Evolutionary conservation across 2,888 invertebrate genomes (phyloP).

Genomic region (Tetranychus piercei): DNA sequence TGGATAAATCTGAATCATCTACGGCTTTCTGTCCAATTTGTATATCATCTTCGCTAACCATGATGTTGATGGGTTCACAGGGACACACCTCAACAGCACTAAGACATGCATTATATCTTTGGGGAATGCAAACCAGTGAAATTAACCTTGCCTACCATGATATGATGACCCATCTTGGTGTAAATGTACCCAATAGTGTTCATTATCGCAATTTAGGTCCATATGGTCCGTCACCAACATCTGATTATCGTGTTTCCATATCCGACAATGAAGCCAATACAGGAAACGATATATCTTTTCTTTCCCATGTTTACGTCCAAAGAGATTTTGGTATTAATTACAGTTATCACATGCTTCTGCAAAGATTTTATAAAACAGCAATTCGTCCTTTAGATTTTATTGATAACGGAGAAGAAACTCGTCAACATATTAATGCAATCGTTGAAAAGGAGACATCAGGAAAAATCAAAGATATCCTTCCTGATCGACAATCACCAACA

Average conservation of each 20-base stretch:
- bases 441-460: conserved; percentile 24
- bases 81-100: conserved; percentile 24
- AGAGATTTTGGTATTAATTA: conserved; percentile 26
- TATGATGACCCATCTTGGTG: conserved; percentile 26
- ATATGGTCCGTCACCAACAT: background rate
- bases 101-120: conserved; percentile 27
- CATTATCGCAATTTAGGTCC: conserved; percentile 4
- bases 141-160: conserved; percentile 27
- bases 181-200: conserved; percentile 21
- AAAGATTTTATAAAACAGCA: conserved; percentile 27
- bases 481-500: conserved; percentile 23
- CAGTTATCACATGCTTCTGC: conserved; percentile 26
- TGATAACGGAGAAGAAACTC: conserved; percentile 27
- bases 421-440: conserved; percentile 27
- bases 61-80: conserved; percentile 26
- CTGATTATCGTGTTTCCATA: background rate
- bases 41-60: conserved; percentile 26
- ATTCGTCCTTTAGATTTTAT: conserved; percentile 27
- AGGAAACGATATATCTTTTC: conserved; percentile 22
- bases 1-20: conserved; percentile 23
- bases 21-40: conserved; percentile 28
- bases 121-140: conserved; percentile 27
- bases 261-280: background rate
- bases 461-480: conserved; percentile 22
- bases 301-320: conserved; percentile 27